A percentile compares a stretch with the other conserved stretches of the same genome.
Evolutionary conservation across 2,888 invertebrate species (phyloP).

Genomic region (Drosophila hamatofila): DNA sequence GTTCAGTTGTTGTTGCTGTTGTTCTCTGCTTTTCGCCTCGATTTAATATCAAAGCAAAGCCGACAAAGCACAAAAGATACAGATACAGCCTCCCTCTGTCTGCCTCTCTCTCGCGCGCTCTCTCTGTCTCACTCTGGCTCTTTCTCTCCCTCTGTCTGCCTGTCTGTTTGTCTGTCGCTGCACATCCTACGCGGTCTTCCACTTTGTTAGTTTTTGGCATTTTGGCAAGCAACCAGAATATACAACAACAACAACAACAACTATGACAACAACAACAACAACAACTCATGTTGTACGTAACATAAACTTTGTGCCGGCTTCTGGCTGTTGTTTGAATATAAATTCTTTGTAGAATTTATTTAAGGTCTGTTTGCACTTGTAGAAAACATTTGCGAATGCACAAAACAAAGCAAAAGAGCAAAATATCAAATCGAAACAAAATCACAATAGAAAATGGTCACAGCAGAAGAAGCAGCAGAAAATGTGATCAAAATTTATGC

Average conservation of each 20-base stretch:
- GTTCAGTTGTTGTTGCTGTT: constrained; percentile 23
- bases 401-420: constrained; percentile 24
- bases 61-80: constrained; percentile 64
- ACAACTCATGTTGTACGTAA: constrained; percentile 69
- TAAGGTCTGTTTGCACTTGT: constrained; percentile 53
- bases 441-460: constrained; percentile 71
- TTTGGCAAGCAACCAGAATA: constrained; percentile 71
- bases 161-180: constrained; percentile 19
- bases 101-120: constrained; percentile 8
- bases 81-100: constrained; percentile 30
- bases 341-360: constrained; percentile 59
- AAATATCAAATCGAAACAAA: constrained; percentile 63
- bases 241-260: constrained; percentile 30
- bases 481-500: constrained; percentile 69
- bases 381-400: constrained; percentile 59
- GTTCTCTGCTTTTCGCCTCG: constrained; percentile 57
- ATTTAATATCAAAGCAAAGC: constrained; percentile 76
- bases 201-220: constrained; percentile 70
- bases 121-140: constrained; percentile 11
- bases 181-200: constrained; percentile 69
- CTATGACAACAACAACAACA: constrained; percentile 36
- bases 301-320: constrained; percentile 54
- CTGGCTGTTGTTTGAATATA: constrained; percentile 31
- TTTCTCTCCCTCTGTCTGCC: constrained; percentile 12
- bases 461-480: constrained; percentile 40